These are phyloP conservation scores for Rhopilema esculentum DNA, from an alignment of 30 jellyfish, hydroid and myxozoan genomes.

Conservation along the genomic window DNA sequence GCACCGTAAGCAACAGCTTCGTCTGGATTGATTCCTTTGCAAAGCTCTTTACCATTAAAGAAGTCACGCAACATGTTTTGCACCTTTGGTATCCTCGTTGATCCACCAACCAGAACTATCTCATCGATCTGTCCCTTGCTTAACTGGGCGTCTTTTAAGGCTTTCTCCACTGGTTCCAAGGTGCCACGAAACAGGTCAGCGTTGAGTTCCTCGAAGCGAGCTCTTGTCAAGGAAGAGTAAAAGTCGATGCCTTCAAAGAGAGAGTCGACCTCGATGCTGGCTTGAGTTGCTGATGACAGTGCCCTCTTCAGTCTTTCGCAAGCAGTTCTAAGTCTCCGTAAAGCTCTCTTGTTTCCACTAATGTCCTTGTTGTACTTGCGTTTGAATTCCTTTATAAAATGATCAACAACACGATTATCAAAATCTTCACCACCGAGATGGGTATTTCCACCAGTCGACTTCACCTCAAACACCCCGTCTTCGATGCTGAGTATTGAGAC, in stretches of 20 bases:
- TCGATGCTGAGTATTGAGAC: constrained; percentile 79
- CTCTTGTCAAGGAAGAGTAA: constrained; percentile 87
- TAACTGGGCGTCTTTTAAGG: constrained; percentile 79
- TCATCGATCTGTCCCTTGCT: constrained; percentile 74
- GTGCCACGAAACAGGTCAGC: constrained; percentile 76
- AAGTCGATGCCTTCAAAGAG: constrained; percentile 91
- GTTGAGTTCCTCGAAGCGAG: constrained; percentile 88
- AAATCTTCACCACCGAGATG: constrained; percentile 96
- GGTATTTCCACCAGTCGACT: constrained; percentile 84
- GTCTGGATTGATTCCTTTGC: constrained; percentile 94
- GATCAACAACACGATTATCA: constrained; percentile 73
- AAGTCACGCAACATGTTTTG: constrained; percentile 79
- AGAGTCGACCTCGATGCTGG: constrained; percentile 94
- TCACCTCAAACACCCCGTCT: constrained; percentile 85
- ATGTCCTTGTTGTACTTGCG: constrained; percentile 80
- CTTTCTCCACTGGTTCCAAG: constrained; percentile 77
- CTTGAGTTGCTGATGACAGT: constrained; percentile 90
- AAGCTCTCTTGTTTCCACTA: constrained; percentile 77
- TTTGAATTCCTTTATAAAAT: constrained; percentile 75
- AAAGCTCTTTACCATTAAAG: constrained; percentile 88
- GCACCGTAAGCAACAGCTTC: constrained; percentile 99
- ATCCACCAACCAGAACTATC: constrained; percentile 96
- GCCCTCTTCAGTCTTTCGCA: constrained; percentile 97
- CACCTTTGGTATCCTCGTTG: constrained; percentile 92
- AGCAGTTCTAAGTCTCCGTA: constrained; percentile 91